A percentile compares a stretch with the other conserved stretches of the same genome.
These are phyloP conservation scores for Taurulus bubalis DNA, from an alignment of 2,113 vertebrate species.

Conservation along the genomic window DNA sequence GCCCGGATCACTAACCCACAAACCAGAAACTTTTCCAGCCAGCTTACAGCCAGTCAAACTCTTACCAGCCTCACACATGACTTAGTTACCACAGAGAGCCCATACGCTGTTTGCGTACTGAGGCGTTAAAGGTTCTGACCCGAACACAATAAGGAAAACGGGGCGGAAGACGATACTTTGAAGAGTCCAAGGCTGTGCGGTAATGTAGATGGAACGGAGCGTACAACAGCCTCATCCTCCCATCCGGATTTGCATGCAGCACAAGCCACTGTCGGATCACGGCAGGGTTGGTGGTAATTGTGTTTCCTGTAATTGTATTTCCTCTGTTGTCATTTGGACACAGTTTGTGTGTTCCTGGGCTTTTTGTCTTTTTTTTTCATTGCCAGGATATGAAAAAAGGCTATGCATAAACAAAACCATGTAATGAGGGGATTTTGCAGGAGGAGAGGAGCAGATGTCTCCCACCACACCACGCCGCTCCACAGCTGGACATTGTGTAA, in stretches of 20 bases:
- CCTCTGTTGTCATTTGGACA: constrained; percentile 82
- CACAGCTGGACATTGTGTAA: constrained; percentile 80
- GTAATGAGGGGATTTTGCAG: constrained; percentile 78
- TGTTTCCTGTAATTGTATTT: constrained; percentile 82
- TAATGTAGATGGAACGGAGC: constrained; percentile 28
- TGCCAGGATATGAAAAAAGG: constrained; percentile 74
- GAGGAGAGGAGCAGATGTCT: constrained; percentile 79
- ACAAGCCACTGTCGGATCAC: constrained; percentile 66
- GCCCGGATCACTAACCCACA: constrained; percentile 54
- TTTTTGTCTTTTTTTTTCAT: constrained; percentile 54
- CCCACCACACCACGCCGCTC: constrained; percentile 59
- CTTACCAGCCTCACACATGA: constrained; percentile 63
- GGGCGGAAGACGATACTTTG: background rate
- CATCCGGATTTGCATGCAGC: constrained; percentile 66
- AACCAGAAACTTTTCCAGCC: constrained; percentile 43
- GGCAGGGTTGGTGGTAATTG: constrained; percentile 65
- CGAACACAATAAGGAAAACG: background rate
- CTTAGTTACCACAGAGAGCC: constrained; percentile 41
- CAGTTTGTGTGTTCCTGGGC: constrained; percentile 70
- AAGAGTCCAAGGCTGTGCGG: constrained; percentile 13
- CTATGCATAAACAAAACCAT: constrained; percentile 83
- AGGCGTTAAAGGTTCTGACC: constrained; percentile 3
- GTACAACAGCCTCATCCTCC: constrained; percentile 47
- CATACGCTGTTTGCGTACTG: constrained; percentile 8
- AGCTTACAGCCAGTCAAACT: constrained; percentile 59